phyloP scores from a whole-genome alignment of 2,888 invertebrate genomes.

The Ischnura elegans region DNA sequence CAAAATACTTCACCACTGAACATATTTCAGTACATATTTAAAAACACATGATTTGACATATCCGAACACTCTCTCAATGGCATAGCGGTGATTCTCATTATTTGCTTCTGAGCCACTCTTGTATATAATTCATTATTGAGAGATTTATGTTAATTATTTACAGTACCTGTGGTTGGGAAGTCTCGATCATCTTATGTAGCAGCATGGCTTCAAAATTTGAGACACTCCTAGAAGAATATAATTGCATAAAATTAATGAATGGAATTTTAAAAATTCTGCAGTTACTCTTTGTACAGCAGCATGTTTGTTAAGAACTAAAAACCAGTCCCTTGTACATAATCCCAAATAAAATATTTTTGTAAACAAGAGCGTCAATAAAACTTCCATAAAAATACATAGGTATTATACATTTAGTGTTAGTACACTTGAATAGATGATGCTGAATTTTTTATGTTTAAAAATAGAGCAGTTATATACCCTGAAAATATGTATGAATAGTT shows the following conservation, averaged over 20 bases:
- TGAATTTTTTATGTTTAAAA: neutral
- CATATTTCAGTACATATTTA: no score
- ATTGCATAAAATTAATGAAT: no score
- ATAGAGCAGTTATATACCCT: neutral
- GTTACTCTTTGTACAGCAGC: neutral
- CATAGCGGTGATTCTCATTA: neutral
- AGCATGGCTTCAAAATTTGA: constrained; percentile 62
- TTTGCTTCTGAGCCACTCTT: neutral
- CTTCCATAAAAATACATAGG: constrained; percentile 38
- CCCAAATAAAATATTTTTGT: constrained; percentile 47
- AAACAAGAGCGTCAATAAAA: constrained; percentile 46
- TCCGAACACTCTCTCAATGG: neutral
- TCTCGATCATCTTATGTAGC: constrained; percentile 45
- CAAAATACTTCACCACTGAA: no score
- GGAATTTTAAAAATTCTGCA: constrained; percentile 33
- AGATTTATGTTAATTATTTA: constrained; percentile 48
- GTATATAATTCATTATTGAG: constrained; percentile 15
- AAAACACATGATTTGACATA: neutral
- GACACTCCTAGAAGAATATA: constrained; percentile 42
- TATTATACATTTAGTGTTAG: neutral
- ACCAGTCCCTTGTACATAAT: constrained; percentile 48
- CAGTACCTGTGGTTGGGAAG: constrained; percentile 64
- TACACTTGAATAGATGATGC: neutral
- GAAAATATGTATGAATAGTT: neutral
- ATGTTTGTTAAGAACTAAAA: constrained; percentile 16